These are phyloP conservation scores for Cryptus viduatorius DNA, from an alignment of 2,888 invertebrate species.

Conservation along the genomic window DNA sequence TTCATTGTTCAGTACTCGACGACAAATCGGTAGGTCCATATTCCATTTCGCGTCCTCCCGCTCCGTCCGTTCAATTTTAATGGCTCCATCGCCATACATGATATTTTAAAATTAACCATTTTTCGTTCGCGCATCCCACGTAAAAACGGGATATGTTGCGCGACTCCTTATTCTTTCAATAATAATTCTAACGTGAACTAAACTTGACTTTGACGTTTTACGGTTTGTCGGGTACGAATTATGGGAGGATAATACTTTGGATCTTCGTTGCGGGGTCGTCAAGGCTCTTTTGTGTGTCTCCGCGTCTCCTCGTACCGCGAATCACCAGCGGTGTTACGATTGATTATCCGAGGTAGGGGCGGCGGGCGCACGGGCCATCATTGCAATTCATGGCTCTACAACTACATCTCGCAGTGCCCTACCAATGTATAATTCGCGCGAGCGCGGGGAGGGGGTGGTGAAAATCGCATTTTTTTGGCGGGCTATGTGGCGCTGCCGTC, in stretches of 20 bases:
- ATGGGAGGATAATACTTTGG: slow-evolving; percentile 18
- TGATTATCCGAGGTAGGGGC: slow-evolving; percentile 83
- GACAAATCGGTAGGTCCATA: slow-evolving; percentile 26
- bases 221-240: neutral
- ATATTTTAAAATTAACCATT: slow-evolving; percentile 60
- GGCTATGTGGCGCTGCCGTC: slow-evolving; percentile 81
- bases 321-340: slow-evolving; percentile 84
- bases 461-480: slow-evolving; percentile 83
- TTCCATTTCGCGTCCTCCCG: slow-evolving; percentile 64
- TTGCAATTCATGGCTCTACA: slow-evolving; percentile 84
- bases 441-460: slow-evolving; percentile 71
- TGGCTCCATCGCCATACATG: slow-evolving; percentile 71
- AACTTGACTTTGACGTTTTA: slow-evolving; percentile 31
- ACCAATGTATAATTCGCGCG: slow-evolving; percentile 83
- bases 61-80: slow-evolving; percentile 70
- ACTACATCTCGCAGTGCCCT: slow-evolving; percentile 81
- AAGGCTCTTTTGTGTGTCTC: slow-evolving; percentile 65
- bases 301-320: slow-evolving; percentile 72
- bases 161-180: neutral
- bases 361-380: slow-evolving; percentile 83
- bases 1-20: slow-evolving; percentile 46
- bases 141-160: neutral
- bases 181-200: neutral
- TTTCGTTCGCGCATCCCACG: slow-evolving; percentile 57
- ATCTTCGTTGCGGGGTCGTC: slow-evolving; percentile 64